Percentiles rank a stretch among this genome's conserved stretches.
Evolutionary conservation across 92 coral and sea anemone genomes (phyloP).

Genomic region (Nematostella vectensis): DNA sequence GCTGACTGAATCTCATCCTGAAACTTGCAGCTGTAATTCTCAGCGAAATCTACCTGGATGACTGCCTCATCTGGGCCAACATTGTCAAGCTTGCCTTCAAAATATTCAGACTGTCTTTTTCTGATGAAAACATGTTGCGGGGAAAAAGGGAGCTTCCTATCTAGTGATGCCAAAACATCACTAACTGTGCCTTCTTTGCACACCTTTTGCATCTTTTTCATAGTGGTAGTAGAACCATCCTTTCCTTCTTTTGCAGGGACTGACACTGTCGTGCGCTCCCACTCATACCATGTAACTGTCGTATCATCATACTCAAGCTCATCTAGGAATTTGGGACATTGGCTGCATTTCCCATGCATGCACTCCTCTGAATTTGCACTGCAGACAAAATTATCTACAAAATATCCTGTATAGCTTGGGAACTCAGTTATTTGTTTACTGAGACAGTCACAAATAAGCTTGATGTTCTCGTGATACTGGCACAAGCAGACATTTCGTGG

Average conservation of each 20-base stretch:
- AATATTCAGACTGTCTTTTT: background rate
- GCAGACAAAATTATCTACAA: background rate
- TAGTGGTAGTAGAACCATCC: background rate
- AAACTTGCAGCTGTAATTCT: background rate
- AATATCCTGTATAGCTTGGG: background rate
- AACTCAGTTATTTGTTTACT: background rate
- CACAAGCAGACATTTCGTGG: too few relatives aligned
- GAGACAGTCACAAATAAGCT: background rate
- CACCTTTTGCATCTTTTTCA: background rate
- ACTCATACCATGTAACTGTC: background rate
- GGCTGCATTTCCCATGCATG: background rate
- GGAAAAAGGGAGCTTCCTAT: background rate
- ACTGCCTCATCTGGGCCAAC: background rate
- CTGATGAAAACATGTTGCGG: background rate
- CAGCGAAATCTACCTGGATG: constrained; percentile 1
- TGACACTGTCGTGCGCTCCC: constrained; percentile 1
- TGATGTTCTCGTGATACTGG: too few relatives aligned
- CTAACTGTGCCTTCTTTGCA: constrained; percentile 2
- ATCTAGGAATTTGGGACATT: background rate
- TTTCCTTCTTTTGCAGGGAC: background rate
- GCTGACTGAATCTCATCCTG: constrained; percentile 1
- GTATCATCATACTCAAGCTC: too few relatives aligned
- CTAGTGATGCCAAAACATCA: background rate
- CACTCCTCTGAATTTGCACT: background rate
- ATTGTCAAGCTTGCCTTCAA: background rate